Base-by-base conservation (phyloP, 2,113 vertebrate genomes). In the Gila orcuttii region DNA sequence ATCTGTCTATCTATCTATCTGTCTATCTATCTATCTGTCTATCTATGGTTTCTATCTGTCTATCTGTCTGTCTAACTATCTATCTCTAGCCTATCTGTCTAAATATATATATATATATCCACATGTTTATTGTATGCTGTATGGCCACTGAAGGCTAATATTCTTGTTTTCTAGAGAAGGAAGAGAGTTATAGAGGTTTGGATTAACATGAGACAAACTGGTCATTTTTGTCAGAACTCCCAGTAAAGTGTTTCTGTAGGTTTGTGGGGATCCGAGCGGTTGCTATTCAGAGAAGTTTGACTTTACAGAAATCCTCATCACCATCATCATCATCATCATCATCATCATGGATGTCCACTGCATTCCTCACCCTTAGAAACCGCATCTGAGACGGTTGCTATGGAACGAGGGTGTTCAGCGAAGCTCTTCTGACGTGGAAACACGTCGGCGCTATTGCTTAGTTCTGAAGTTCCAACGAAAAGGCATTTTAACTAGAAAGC, bases 301-400 rank as follows among this genome's bases (percentile, higher is more conserved):
- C 28, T 57, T 25, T 11, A 13, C 15, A 80, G 77, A 81, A 87
- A 71, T 87, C 52, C 71, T 86, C 45, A 42, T 12, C 31, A 55
- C 55, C 47, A 2, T 47, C 45, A 12, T 50, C 47, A 12, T 50
- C 11, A 3, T 57, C 62, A 50, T 55, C 47, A 57, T 28, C 47
- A 66, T 80, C 15, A 36, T 6, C 36, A 39, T 39, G 42, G 50
- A 52, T 13, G 15, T 42, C 50, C 50, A 5, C 55, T 23, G 55
- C 55, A 91, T 94, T 91, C 86, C 90, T 92, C 79, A 23, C 33
- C 13, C 33, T 82, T 81, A 90, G 94, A 93, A 92, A 91, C 91
- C 87, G 66, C 8, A 62, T 83, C 75, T 36, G 7, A 13, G 85
- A 69, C 42, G 69, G 93, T 94, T 82, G 90, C 90, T 91, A 92